Base-by-base conservation (phyloP, 1,140 invertebrate species). In the Ctenoplectra terminalis region DNA sequence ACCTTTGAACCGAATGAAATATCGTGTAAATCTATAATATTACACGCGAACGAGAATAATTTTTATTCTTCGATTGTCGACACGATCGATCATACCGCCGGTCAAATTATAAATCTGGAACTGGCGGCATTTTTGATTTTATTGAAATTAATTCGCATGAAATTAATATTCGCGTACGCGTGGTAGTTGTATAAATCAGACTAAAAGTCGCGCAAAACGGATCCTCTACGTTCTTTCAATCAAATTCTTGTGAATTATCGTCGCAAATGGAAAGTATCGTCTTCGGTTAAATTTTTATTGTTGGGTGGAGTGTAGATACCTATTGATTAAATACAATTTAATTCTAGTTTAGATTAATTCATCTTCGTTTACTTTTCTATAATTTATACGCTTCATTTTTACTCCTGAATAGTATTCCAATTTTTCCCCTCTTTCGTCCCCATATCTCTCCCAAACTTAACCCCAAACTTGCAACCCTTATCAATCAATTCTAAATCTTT, bases 101-200 rank as follows among this genome's bases (percentile, higher is more conserved):
- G 26, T 46, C 20, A 60, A 74, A 74, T 74, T 74, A 50, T 37
- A 74, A 63, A 74, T 63, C 20, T 26, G 34, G 5, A 40, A 26
- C n/a, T 17, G 37, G 29, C 9, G 56, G 15, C 11, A 17, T 29
- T 67, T 69, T 69, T 56, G 7, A 56, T 69, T 69, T 77, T 50
- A 60, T 71, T 71, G 29, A 71, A 78, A 83, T 80, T 76, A 67
- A 60, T 58, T 81, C 29, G 37, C n/a, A 72, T 64, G 34, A 63
- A 23, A 73, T 75, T 75, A 37, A 63, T 61, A 46, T 50, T 31
- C 23, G 26, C 54, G 70, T 7, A 69, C 31, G 46, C 31, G 34
- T 58, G 11, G 11, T 37, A 6, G 26, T 29, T 43, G 54, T 73
- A 46, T 37, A 74, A 74, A 63, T 63, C 31, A 17, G 58, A 37